These are phyloP conservation scores for Cariama cristata DNA, from an alignment of 2,113 vertebrate genomes.

Conservation along the genomic window DNA sequence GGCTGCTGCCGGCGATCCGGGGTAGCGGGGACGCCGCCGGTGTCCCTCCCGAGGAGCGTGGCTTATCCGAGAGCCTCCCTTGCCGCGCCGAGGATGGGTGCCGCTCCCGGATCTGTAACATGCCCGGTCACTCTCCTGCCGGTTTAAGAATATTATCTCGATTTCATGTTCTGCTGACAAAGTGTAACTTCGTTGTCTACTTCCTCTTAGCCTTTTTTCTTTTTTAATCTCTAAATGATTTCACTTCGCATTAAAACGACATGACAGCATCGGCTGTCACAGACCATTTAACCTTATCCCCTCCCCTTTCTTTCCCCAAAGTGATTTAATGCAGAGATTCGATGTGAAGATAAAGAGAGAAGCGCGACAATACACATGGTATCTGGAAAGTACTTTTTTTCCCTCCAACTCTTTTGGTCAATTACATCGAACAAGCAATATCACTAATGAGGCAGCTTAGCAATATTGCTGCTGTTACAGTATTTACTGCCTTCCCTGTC, in stretches of 20 bases:
- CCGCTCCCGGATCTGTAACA: rapidly evolving
- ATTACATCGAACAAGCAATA: neutral
- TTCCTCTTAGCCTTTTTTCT: neutral
- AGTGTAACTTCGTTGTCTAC: neutral
- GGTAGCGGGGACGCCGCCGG: neutral
- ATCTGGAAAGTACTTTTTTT: neutral
- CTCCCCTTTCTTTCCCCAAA: neutral
- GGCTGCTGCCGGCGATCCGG: neutral
- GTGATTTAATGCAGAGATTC: too few species aligned
- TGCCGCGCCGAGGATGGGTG: rapidly evolving
- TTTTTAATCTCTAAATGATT: neutral
- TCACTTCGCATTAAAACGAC: neutral
- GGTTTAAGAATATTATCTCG: neutral
- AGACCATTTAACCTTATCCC: neutral
- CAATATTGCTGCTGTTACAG: neutral
- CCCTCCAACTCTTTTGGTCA: rapidly evolving
- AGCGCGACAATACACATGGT: rapidly evolving
- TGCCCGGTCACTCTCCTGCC: neutral
- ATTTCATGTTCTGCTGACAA: neutral
- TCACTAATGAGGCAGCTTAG: neutral
- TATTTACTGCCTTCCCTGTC: neutral
- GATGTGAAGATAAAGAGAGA: neutral
- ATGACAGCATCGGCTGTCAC: rapidly evolving
- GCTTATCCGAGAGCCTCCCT: rapidly evolving
- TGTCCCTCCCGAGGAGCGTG: neutral